These are phyloP conservation scores for Pseudochirops corinnae DNA, from an alignment of 2,797 vertebrate genomes.

Conservation along the genomic window DNA sequence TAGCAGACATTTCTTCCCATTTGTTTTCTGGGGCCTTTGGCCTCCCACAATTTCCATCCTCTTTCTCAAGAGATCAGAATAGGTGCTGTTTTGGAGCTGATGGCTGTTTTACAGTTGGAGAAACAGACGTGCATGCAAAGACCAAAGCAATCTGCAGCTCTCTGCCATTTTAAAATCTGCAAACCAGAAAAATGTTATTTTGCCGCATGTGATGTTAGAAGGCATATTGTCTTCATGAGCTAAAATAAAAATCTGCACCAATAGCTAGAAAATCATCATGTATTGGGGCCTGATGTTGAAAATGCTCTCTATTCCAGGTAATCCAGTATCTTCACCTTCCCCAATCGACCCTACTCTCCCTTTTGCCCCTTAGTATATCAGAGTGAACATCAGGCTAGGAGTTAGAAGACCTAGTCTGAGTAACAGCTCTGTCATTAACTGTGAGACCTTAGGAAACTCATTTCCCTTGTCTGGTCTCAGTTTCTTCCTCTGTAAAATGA, in stretches of 20 bases:
- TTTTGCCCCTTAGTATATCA: neutral
- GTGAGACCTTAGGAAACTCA: neutral
- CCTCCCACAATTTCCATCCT: neutral
- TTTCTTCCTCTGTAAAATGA: neutral
- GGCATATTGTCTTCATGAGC: neutral
- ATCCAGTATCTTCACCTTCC: neutral
- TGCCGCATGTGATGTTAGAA: neutral
- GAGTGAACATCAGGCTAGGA: neutral
- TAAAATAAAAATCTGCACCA: neutral
- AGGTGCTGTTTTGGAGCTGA: neutral
- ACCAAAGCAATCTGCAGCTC: neutral
- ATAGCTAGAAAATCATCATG: neutral
- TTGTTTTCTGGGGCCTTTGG: neutral
- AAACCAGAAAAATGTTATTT: neutral
- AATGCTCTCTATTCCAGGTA: neutral
- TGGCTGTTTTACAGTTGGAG: neutral
- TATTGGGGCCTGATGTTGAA: neutral
- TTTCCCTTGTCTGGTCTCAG: neutral
- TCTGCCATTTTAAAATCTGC: neutral
- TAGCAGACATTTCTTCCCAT: neutral
- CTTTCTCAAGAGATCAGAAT: neutral
- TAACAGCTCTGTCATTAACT: neutral
- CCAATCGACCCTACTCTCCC: neutral
- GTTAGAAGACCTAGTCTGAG: neutral
- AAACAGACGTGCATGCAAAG: neutral